These are phyloP conservation scores for Cynoglossus semilaevis DNA, from an alignment of 2,113 vertebrate genomes.

Conservation along the genomic window DNA sequence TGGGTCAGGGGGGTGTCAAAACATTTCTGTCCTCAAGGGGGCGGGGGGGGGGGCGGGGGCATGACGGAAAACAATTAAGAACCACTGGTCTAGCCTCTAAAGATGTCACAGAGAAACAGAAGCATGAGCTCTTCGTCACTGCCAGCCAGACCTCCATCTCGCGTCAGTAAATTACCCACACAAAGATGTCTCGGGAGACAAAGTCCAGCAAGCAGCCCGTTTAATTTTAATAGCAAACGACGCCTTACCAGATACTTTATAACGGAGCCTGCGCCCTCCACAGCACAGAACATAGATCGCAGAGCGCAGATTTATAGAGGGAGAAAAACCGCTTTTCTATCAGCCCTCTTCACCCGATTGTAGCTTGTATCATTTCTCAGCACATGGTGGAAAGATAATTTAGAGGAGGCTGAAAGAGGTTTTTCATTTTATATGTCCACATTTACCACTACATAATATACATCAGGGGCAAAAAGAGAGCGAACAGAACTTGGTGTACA, in stretches of 20 bases:
- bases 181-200: slow-evolving; percentile 68
- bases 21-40: too few relatives aligned
- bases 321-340: slow-evolving; percentile 72
- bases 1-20: too few relatives aligned
- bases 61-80: too few relatives aligned
- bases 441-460: too few relatives aligned
- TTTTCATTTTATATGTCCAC: too few relatives aligned
- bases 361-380: slow-evolving; percentile 46
- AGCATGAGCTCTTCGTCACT: slow-evolving; percentile 29
- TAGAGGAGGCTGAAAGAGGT: slow-evolving; percentile 28
- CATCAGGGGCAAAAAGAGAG: too few relatives aligned
- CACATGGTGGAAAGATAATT: slow-evolving; percentile 42
- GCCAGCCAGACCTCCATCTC: slow-evolving; percentile 50
- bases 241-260: slow-evolving; percentile 75
- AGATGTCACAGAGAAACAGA: slow-evolving; percentile 19
- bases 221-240: slow-evolving; percentile 73
- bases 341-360: slow-evolving; percentile 52
- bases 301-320: slow-evolving; percentile 68
- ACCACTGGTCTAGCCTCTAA: too few relatives aligned
- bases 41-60: too few relatives aligned
- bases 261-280: slow-evolving; percentile 59
- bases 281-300: slow-evolving; percentile 55
- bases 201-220: slow-evolving; percentile 61
- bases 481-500: too few relatives aligned
- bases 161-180: slow-evolving; percentile 67